These are phyloP conservation scores for Drosophila conformis DNA, from an alignment of 2,888 invertebrate genomes.

Conservation along the genomic window DNA sequence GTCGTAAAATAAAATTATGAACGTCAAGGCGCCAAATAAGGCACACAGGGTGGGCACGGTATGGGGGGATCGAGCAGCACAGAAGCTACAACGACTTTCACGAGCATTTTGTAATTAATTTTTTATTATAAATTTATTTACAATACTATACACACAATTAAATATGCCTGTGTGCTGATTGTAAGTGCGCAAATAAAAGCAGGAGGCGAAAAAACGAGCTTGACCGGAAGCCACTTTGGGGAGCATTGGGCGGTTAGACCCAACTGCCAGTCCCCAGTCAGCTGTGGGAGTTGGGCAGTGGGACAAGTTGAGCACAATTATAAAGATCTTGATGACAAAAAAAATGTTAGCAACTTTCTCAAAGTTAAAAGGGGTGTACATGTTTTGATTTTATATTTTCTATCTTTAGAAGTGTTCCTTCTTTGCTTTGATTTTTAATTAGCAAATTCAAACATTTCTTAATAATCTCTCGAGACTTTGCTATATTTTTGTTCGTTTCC, in stretches of 20 bases:
- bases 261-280: slow-evolving; percentile 18
- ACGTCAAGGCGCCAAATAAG: slow-evolving; percentile 78
- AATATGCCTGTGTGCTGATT: slow-evolving; percentile 24
- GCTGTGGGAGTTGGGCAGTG: slow-evolving; percentile 45
- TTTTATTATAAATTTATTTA: slow-evolving; percentile 61
- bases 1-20: slow-evolving; percentile 79
- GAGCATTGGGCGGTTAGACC: slow-evolving; percentile 61
- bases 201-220: slow-evolving; percentile 72
- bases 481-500: not conserved
- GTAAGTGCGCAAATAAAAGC: slow-evolving; percentile 66
- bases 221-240: slow-evolving; percentile 69
- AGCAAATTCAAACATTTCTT: not conserved
- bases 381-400: not conserved
- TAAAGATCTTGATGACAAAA: slow-evolving; percentile 9
- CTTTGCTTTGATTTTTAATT: not conserved
- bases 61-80: slow-evolving; percentile 25
- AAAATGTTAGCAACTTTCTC: slow-evolving; percentile 28
- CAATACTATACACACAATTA: slow-evolving; percentile 38
- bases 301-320: slow-evolving; percentile 17
- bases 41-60: slow-evolving; percentile 34
- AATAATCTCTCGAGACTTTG: not conserved
- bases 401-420: not conserved
- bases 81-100: slow-evolving; percentile 74
- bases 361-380: not conserved
- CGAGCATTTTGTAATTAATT: slow-evolving; percentile 70